Base-by-base conservation (phyloP, 1,140 invertebrate species). In the Zaprionus taronus region DNA sequence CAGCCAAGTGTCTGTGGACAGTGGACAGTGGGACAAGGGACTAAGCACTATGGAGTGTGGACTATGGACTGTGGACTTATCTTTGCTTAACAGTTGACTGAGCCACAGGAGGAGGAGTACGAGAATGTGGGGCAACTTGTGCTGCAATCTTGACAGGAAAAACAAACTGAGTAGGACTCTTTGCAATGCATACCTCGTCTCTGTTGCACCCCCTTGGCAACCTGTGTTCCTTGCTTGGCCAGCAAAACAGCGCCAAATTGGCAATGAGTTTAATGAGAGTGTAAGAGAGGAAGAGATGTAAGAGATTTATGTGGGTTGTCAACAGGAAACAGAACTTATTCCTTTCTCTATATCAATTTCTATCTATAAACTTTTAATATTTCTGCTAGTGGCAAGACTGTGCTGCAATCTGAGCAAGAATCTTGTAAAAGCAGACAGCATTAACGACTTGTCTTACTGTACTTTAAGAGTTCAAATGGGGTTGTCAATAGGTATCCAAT, bases 11-110 rank as follows among this genome's bases (percentile, higher is more conserved):
- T 51, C 20, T 51, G 26, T 22, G 44, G 26, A 28, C 36, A 17
- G 41, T 47, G n/a, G 41, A 17, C 41, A 9, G 0, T 5, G 36
- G n/a, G 41, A 17, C 41, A 9, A 0, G 14, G 36, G 7, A 38
- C 36, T 38, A 36, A 36, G 34, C 2, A 36, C 34, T 36, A 36
- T 12, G 34, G 34, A 36, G 9, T 36, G 14, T 3, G 36, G 14
- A 38, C 36, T 38, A 14, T 38, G 36, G 12, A 38, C 5, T 62
- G 53, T 49, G 62, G 20, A 71, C 73, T 83, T 87, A 87, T 87
- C 83, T 70, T 24, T 28, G 49, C 55, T 55, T 68, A 72, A 78
- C 84, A 87, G 84, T 75, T 77, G 73, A 80, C 31, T 72, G 80
- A 26, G 24, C 15, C 41, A 17, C 41, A 41, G 2, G 41, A 2